Evolutionary conservation across 2,797 vertebrate species (phyloP).

Genomic region (Helostoma temminkii): DNA sequence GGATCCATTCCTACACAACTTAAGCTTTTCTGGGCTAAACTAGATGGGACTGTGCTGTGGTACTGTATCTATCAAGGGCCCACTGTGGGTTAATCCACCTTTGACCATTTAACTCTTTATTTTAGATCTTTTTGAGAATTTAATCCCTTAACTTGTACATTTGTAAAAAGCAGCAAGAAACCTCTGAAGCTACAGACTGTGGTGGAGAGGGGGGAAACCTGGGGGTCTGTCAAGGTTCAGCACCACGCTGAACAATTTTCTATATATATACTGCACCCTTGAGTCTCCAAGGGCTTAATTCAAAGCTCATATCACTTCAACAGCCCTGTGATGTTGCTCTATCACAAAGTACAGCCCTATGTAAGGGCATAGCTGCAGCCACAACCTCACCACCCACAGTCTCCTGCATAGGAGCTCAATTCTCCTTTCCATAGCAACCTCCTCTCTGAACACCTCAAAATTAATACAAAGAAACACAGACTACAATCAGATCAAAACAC

Average conservation of each 20-base stretch:
- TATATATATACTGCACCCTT: background rate
- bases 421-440: constrained; percentile 66
- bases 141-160: background rate
- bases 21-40: background rate
- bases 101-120: background rate
- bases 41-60: background rate
- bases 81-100: background rate
- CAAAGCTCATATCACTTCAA: constrained; percentile 23
- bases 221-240: constrained; percentile 17
- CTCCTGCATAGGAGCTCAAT: constrained; percentile 44
- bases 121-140: background rate
- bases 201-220: constrained; percentile 11
- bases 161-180: constrained; percentile 7
- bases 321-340: constrained; percentile 1
- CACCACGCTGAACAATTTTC: constrained; percentile 2
- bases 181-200: background rate
- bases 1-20: too few relatives aligned
- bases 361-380: constrained; percentile 10
- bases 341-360: constrained; percentile 14
- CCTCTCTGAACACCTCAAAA: constrained; percentile 43
- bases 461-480: constrained; percentile 33
- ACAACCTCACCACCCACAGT: constrained; percentile 13
- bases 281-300: constrained; percentile 3
- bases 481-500: constrained; percentile 41
- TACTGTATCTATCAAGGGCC: background rate